Conservation (phyloP, 1,140 invertebrate species). For the Pseudoatta argentina region DNA sequence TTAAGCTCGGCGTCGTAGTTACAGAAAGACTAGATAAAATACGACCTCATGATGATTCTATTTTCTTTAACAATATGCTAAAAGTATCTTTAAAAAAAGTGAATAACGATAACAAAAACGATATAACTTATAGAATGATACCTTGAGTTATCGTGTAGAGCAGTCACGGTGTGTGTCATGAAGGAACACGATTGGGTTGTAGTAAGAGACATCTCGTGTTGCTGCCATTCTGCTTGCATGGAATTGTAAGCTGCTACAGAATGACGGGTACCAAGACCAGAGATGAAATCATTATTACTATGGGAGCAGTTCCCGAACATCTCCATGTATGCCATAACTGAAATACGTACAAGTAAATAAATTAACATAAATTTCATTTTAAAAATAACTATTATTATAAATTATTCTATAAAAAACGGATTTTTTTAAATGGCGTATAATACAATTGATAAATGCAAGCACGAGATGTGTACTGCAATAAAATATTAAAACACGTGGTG, state of each 20-base stretch:
- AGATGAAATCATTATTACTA: conserved; percentile 91
- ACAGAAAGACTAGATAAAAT: conserved; percentile 77
- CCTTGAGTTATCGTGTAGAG: conserved; percentile 83
- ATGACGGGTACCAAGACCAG: conserved; percentile 88
- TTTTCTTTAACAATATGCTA: neutral
- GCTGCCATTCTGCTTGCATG: conserved; percentile 89
- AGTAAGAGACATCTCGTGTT: conserved; percentile 88
- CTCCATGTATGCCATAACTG: conserved; percentile 98
- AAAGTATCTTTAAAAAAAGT: neutral
- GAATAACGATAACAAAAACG: conserved; percentile 19
- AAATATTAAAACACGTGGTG: conserved; percentile 67
- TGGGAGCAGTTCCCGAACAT: conserved; percentile 96
- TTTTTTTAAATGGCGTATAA: neutral
- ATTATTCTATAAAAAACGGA: conserved; percentile 57
- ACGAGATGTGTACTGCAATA: conserved; percentile 51
- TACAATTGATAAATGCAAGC: conserved; percentile 68
- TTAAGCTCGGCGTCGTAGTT: conserved; percentile 81
- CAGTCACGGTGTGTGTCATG: conserved; percentile 85
- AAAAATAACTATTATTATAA: conserved; percentile 48
- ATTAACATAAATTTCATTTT: conserved; percentile 15
- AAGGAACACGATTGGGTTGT: conserved; percentile 89
- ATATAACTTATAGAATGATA: conserved; percentile 61
- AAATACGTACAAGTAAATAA: conserved; percentile 76
- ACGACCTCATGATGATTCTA: conserved; percentile 5
- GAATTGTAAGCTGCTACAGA: conserved; percentile 94